Evolutionary conservation across 2,888 invertebrate genomes (phyloP).

Genomic region (Morpho achilles): DNA sequence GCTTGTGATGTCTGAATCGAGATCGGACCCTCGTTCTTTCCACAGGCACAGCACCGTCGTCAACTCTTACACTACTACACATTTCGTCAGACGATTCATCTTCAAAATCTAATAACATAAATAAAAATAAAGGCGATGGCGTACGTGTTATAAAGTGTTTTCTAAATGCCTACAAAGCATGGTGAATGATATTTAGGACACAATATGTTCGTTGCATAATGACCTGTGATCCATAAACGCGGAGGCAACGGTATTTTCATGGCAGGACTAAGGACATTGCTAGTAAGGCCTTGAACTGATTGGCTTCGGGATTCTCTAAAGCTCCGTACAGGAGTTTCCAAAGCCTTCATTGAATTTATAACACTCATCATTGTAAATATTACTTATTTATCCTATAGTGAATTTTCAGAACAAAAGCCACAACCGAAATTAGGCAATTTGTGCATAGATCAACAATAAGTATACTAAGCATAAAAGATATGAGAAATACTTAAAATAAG

Average conservation of each 20-base stretch:
- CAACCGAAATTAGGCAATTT: slow-evolving; percentile 48
- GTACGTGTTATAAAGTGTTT: slow-evolving; percentile 3
- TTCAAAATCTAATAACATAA: slow-evolving; percentile 52
- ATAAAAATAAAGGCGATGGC: not conserved
- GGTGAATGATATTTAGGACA: slow-evolving; percentile 7
- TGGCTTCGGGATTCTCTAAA: slow-evolving; percentile 55
- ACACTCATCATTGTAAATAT: slow-evolving; percentile 42
- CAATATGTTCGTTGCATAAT: slow-evolving; percentile 35
- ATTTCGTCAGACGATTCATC: slow-evolving; percentile 67
- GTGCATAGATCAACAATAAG: slow-evolving; percentile 35
- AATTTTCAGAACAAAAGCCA: slow-evolving; percentile 57
- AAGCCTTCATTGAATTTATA: slow-evolving; percentile 51
- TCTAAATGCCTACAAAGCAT: not conserved
- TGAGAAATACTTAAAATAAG: slow-evolving; percentile 37
- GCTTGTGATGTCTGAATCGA: slow-evolving; percentile 62
- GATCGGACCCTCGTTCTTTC: slow-evolving; percentile 62
- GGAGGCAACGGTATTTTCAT: slow-evolving; percentile 76
- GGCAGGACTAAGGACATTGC: slow-evolving; percentile 52
- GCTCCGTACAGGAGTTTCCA: slow-evolving; percentile 38
- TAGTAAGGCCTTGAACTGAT: slow-evolving; percentile 66
- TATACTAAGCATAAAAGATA: slow-evolving; percentile 35
- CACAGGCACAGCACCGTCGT: slow-evolving; percentile 46
- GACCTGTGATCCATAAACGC: slow-evolving; percentile 72
- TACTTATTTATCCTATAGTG: slow-evolving; percentile 43
- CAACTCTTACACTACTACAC: slow-evolving; percentile 41